Evolutionary conservation across 2,888 invertebrate species (phyloP), one percentile per base, ranked within the genome.

Genomic region (Spodoptera exigua): DNA sequence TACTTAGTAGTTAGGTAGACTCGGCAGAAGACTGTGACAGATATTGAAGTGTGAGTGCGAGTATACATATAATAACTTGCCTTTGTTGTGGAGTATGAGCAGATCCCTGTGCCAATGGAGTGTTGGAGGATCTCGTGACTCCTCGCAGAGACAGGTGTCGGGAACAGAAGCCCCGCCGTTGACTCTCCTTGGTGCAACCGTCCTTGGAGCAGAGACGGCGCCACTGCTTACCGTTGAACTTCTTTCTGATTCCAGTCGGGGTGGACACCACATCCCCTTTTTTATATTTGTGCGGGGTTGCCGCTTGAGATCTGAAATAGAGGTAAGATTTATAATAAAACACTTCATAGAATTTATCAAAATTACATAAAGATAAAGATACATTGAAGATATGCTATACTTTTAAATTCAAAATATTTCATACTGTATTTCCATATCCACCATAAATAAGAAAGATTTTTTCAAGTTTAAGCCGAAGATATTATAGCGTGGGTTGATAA

Each of bases 221-320:
- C 99, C 99, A 99, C 89, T 99, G 99, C 93, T 99, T 99, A 36
- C 99, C 99, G 94, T 99, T 99, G 92, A 99, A 99, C 94, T 99
- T 99, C 95, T 99, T 99, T 12, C 99, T 95, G 80, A 99, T 99
- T 72, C 99, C 99, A 79, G 97, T 98, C 3, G 98, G 98, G 47
- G 98, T 98, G 3, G 97, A 96, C 35, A 98, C 98, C 57, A 99
- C 98, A 90, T 99, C 99, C 74, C 99, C 99, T 93, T 99, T 99
- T 94, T 98, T 98, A 94, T 98, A 98, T 90, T 98, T 98, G 94
- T 98, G 98, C 87, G 98, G 98, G 74, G 98, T 98, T 77, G 98
- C 97, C 87, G 98, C 97, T 95, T 98, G 98, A 95, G 97, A 97
- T 95, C 97, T 95, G 74, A 27, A 27, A 27, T 5, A 27, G 27